These are phyloP conservation scores for Dasyurus viverrinus DNA, from an alignment of 2,113 vertebrate species.

Conservation along the genomic window DNA sequence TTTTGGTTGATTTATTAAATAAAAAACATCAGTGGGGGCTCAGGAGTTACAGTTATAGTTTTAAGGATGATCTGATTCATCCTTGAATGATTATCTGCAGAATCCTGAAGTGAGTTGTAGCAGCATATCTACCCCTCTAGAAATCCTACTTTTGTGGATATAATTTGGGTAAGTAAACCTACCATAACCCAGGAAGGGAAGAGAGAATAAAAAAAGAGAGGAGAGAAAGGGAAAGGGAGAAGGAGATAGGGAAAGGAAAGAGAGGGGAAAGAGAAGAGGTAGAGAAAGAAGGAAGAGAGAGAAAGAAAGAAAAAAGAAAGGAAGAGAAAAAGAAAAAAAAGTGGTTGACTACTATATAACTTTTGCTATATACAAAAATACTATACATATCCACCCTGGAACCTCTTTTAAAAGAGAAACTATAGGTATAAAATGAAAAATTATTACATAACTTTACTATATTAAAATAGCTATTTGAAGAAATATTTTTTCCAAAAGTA, in stretches of 20 bases:
- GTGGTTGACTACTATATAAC: too few species aligned
- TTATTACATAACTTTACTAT: neutral
- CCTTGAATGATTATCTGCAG: neutral
- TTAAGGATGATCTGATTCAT: neutral
- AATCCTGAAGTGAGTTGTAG: neutral
- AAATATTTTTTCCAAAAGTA: neutral
- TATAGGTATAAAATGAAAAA: neutral
- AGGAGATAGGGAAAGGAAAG: too few species aligned
- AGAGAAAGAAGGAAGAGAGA: too few species aligned
- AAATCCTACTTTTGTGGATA: neutral
- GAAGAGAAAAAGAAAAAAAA: too few species aligned
- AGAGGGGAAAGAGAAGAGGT: too few species aligned
- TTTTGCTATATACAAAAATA: neutral
- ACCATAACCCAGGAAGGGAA: neutral
- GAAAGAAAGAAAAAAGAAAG: too few species aligned
- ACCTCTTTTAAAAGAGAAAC: neutral
- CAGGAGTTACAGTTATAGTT: neutral
- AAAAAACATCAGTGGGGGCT: neutral
- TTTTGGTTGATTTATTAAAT: neutral
- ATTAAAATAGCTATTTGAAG: neutral
- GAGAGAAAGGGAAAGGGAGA: too few species aligned
- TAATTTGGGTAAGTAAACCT: neutral
- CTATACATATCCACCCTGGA: neutral
- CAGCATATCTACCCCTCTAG: neutral
- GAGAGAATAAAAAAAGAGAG: neutral